phyloP scores from a whole-genome alignment of 2,888 invertebrate genomes.

The Ligdia adustata region DNA sequence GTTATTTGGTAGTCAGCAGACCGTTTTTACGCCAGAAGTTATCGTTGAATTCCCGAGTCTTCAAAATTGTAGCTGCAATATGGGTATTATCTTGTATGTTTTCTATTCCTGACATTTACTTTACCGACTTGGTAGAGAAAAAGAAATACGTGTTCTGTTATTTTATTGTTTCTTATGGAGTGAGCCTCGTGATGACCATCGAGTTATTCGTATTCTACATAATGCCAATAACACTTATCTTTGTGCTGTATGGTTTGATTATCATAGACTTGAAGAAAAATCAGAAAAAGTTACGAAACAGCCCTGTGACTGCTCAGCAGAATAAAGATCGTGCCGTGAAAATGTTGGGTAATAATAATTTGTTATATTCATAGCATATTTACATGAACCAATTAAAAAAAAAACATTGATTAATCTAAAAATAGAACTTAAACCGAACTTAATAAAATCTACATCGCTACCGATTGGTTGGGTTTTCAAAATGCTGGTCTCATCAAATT shows the following conservation, averaged over 20 bases:
- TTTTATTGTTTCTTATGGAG: conserved; percentile 51
- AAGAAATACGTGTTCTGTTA: conserved; percentile 68
- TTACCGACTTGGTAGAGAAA: conserved; percentile 61
- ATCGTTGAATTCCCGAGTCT: conserved; percentile 90
- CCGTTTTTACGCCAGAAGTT: conserved; percentile 92
- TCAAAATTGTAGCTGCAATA: conserved; percentile 87
- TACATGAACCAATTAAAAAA: too few relatives aligned
- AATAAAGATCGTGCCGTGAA: conserved; percentile 86
- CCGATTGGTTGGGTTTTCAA: too few relatives aligned
- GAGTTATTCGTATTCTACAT: conserved; percentile 92
- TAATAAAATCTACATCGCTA: too few relatives aligned
- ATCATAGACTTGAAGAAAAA: conserved; percentile 87
- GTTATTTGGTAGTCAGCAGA: conserved; percentile 93
- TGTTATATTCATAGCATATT: too few relatives aligned
- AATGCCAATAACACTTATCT: conserved; percentile 92
- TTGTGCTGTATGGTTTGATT: conserved; percentile 90
- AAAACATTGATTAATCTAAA: too few relatives aligned
- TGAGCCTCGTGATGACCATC: conserved; percentile 69
- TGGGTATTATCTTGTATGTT: conserved; percentile 90
- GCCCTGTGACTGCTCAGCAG: conserved; percentile 66
- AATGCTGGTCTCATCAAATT: too few relatives aligned
- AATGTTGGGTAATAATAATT: conserved; percentile 93
- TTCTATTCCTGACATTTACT: conserved; percentile 86
- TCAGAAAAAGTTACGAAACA: conserved; percentile 78
- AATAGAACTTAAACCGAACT: too few relatives aligned